Conservation (phyloP, 2,113 vertebrate species). For the Notothenia coriiceps region DNA sequence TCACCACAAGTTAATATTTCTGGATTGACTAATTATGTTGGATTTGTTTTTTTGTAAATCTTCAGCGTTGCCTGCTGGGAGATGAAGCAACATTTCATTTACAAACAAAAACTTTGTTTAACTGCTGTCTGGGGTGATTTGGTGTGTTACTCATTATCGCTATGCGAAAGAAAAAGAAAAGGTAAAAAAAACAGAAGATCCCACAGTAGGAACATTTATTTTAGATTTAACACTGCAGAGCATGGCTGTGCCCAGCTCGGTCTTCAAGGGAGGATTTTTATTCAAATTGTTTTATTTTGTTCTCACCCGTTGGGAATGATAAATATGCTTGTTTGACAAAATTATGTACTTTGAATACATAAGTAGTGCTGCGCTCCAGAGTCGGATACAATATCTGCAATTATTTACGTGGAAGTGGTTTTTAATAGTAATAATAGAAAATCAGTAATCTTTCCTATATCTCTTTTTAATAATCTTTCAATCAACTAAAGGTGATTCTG, state of each 20-base stretch:
- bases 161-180: background rate
- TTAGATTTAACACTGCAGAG: conserved; percentile 32
- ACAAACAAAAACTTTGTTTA: conserved; percentile 49
- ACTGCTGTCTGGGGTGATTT: conserved; percentile 18
- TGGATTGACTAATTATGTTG: conserved; percentile 52
- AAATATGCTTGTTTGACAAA: conserved; percentile 71
- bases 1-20: conserved; percentile 20
- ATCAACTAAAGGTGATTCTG: background rate
- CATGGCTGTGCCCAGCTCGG: conserved; percentile 13
- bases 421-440: background rate
- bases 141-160: conserved; percentile 39
- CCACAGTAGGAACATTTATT: conserved; percentile 23
- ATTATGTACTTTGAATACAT: conserved; percentile 50
- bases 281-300: conserved; percentile 59
- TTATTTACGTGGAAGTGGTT: background rate
- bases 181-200: background rate
- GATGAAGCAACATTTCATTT: conserved; percentile 49
- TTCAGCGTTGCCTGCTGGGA: conserved; percentile 40
- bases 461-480: background rate
- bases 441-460: background rate
- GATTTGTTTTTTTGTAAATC: conserved; percentile 56
- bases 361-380: conserved; percentile 23
- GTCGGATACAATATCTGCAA: conserved; percentile 1
- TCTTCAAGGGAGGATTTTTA: conserved; percentile 46
- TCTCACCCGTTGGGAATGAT: conserved; percentile 44